Percentiles rank a stretch among this genome's conserved stretches.
phyloP scores from a whole-genome alignment of 2,888 invertebrate species.

The Drosophila nr. medialis region DNA sequence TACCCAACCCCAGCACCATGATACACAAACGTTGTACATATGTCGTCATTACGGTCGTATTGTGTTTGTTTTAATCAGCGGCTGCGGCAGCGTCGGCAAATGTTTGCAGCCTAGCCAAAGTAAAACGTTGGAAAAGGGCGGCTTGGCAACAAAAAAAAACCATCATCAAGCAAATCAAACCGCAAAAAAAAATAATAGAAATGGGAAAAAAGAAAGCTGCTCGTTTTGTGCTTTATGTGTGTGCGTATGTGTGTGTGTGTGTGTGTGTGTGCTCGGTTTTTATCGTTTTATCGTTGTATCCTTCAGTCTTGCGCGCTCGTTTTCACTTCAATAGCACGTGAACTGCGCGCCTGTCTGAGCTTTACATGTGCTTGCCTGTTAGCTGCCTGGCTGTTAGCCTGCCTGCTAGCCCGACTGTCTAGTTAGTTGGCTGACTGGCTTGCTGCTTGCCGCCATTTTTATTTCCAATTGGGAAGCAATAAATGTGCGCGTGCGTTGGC shows the following conservation, averaged over 20 bases:
- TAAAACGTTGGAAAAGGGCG: slow-evolving; percentile 18
- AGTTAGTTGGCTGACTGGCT: slow-evolving; percentile 46
- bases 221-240: slow-evolving; percentile 14
- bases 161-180: slow-evolving; percentile 68
- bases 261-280: slow-evolving; percentile 27
- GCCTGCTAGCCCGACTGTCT: slow-evolving; percentile 25
- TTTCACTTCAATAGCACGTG: slow-evolving; percentile 63
- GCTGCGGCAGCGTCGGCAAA: slow-evolving; percentile 59
- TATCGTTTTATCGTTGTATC: slow-evolving; percentile 47
- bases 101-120: slow-evolving; percentile 61
- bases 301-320: slow-evolving; percentile 17
- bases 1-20: neutral
- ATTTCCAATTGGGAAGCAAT: slow-evolving; percentile 79
- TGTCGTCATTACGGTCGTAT: slow-evolving; percentile 79
- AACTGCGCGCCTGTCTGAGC: slow-evolving; percentile 39
- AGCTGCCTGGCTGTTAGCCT: neutral
- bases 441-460: slow-evolving; percentile 69
- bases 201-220: slow-evolving; percentile 25
- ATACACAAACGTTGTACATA: slow-evolving; percentile 59
- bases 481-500: slow-evolving; percentile 78
- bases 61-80: slow-evolving; percentile 80
- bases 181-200: slow-evolving; percentile 23
- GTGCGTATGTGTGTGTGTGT: slow-evolving; percentile 8
- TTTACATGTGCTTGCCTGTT: slow-evolving; percentile 15
- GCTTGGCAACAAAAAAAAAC: slow-evolving; percentile 36